A percentile compares a stretch with the other conserved stretches of the same genome.
Evolutionary conservation across 2,113 vertebrate species (phyloP).

Genomic region (Etheostoma cragini): DNA sequence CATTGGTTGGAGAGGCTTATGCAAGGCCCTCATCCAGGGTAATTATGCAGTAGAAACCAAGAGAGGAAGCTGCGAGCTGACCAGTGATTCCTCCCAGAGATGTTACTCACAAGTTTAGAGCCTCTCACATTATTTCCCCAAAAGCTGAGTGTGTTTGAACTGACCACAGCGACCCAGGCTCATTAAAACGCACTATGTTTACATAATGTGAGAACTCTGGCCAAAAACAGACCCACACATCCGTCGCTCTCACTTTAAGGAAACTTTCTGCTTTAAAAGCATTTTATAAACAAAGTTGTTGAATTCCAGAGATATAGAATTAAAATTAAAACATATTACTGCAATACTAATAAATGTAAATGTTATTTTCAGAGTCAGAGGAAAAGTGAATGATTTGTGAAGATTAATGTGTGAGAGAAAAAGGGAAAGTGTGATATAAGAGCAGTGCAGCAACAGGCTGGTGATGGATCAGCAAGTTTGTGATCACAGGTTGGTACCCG

Average conservation of each 20-base stretch:
- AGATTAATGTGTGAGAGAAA: not conserved
- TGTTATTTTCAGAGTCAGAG: not conserved
- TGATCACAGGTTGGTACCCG: constrained; percentile 73
- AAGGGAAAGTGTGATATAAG: constrained; percentile 49
- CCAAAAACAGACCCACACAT: constrained; percentile 50
- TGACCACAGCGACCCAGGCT: constrained; percentile 70
- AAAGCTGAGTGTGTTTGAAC: constrained; percentile 76
- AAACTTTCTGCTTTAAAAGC: constrained; percentile 6
- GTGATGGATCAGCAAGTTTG: constrained; percentile 72
- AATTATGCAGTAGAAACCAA: constrained; percentile 70
- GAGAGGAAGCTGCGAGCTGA: constrained; percentile 77
- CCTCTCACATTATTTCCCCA: constrained; percentile 63
- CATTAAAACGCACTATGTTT: constrained; percentile 81
- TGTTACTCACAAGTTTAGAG: constrained; percentile 75
- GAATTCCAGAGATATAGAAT: not conserved
- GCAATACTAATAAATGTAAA: not conserved
- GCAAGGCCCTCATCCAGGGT: constrained; percentile 79
- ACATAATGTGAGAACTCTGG: constrained; percentile 63
- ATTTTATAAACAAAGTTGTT: constrained; percentile 9
- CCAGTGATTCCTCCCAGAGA: constrained; percentile 71
- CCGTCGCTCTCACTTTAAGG: constrained; percentile 10
- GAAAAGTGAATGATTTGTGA: not conserved
- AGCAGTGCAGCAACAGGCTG: constrained; percentile 47
- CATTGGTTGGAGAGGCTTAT: constrained; percentile 81
- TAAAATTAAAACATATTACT: not conserved